phyloP scores from a whole-genome alignment of 1,140 invertebrate genomes.

The Anadara kagoshimensis region DNA sequence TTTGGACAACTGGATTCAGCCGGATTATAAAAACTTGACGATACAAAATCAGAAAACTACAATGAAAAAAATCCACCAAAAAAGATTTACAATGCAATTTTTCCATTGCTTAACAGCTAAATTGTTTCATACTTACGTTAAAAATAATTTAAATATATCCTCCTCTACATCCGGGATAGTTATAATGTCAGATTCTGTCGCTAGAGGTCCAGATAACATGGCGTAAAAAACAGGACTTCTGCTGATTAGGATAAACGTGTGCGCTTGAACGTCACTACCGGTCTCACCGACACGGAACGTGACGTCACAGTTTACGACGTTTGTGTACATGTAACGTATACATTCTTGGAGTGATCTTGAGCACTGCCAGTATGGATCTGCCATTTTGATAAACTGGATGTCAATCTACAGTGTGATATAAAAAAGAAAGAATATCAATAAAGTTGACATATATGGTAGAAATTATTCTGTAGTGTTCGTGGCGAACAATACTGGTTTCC shows the following conservation, averaged over 20 bases:
- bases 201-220: constrained; percentile 36
- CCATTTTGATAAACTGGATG: no score
- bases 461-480: no score
- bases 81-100: no score
- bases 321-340: constrained; percentile 45
- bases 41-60: no score
- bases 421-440: no score
- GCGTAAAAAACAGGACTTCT: constrained; percentile 30
- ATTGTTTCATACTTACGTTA: constrained; percentile 16
- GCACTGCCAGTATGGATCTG: constrained; percentile 14
- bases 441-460: no score
- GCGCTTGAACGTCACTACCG: constrained; percentile 14
- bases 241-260: constrained; percentile 30
- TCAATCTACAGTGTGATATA: no score
- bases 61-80: no score
- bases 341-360: constrained; percentile 25
- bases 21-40: no score
- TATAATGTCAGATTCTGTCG: constrained; percentile 7
- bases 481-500: no score
- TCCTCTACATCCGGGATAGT: constrained; percentile 29
- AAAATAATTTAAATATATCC: constrained; percentile 17
- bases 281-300: constrained; percentile 37
- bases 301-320: constrained; percentile 49
- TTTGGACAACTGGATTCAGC: no score
- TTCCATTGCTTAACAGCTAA: neutral